A percentile compares a stretch with the other conserved stretches of the same genome.
Conservation (phyloP, 1,140 invertebrate genomes). For the Helicorthomorpha holstii region DNA sequence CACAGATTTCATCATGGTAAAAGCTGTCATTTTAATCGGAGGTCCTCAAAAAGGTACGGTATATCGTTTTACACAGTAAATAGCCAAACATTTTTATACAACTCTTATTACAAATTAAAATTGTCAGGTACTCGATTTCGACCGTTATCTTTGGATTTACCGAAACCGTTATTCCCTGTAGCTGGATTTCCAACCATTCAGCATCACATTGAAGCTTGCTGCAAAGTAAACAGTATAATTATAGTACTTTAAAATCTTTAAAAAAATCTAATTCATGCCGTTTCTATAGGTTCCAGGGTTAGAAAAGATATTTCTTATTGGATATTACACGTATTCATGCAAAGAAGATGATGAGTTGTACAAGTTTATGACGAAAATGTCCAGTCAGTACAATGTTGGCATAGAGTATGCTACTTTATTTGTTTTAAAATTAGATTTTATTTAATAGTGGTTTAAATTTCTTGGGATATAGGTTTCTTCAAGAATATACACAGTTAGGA, state of each 20-base stretch:
- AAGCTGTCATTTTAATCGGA: constrained; percentile 44
- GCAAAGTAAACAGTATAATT: constrained; percentile 32
- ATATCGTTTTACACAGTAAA: constrained; percentile 3
- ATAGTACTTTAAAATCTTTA: background rate
- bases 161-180: constrained; percentile 92
- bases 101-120: background rate
- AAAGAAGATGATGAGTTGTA: constrained; percentile 53
- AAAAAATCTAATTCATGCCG: background rate
- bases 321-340: constrained; percentile 77
- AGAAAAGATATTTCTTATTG: constrained; percentile 83
- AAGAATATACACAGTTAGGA: constrained; percentile 85
- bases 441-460: background rate
- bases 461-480: constrained; percentile 57
- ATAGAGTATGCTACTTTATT: constrained; percentile 56
- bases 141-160: constrained; percentile 85
- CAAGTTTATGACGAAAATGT: constrained; percentile 69
- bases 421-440: constrained; percentile 3
- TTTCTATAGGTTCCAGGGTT: constrained; percentile 39
- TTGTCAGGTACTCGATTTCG: constrained; percentile 75
- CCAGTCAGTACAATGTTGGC: constrained; percentile 56
- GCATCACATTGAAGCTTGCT: constrained; percentile 92
- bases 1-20: constrained; percentile 29
- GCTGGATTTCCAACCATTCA: constrained; percentile 88
- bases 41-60: constrained; percentile 42
- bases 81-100: constrained; percentile 9